These are phyloP conservation scores for Erethizon dorsatum DNA, from an alignment of 2,797 vertebrate species.

Conservation along the genomic window DNA sequence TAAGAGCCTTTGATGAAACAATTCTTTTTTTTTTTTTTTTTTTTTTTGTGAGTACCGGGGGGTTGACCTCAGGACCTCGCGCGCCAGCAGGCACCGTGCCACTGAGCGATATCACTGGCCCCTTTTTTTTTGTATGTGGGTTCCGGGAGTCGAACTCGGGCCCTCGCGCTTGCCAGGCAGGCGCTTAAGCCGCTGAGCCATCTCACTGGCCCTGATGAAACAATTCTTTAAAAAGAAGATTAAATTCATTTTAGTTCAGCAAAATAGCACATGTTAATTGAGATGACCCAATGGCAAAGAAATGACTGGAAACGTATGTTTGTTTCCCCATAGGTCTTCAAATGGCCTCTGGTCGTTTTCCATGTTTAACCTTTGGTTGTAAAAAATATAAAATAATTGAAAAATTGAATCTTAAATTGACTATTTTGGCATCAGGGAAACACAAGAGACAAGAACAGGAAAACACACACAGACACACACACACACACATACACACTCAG, in stretches of 20 bases:
- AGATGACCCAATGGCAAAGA: neutral
- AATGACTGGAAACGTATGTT: neutral
- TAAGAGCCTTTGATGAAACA: neutral
- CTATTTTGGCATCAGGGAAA: neutral
- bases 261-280: neutral
- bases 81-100: too few species aligned
- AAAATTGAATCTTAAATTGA: constrained; percentile 10
- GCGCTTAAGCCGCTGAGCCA: too few species aligned
- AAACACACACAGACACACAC: neutral
- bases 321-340: neutral
- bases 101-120: too few species aligned
- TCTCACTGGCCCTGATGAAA: too few species aligned
- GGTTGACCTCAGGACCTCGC: too few species aligned
- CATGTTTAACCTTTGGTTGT: neutral
- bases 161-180: too few species aligned
- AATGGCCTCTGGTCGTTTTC: neutral
- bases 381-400: neutral
- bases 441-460: neutral
- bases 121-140: too few species aligned
- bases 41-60: too few species aligned
- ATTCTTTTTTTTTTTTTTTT: too few species aligned
- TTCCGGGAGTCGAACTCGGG: too few species aligned
- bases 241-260: constrained; percentile 3
- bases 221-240: constrained; percentile 43
- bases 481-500: neutral